A percentile compares a stretch with the other conserved stretches of the same genome.
These are phyloP conservation scores for Lampropteryx suffumata DNA, from an alignment of 2,888 invertebrate genomes.

Conservation along the genomic window DNA sequence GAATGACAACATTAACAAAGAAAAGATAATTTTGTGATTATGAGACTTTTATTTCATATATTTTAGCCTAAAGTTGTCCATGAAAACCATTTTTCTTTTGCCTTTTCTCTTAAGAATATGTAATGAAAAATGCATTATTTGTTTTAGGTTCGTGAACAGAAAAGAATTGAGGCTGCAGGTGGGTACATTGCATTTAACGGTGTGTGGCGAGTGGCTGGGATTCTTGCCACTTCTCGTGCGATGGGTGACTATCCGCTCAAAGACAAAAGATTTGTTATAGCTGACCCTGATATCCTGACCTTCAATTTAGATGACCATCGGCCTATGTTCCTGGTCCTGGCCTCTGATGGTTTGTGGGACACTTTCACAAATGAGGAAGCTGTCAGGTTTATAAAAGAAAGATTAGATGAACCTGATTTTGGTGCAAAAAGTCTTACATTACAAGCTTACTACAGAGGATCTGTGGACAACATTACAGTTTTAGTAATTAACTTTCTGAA, in stretches of 20 bases:
- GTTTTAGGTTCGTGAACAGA: constrained; percentile 91
- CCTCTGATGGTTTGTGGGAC: constrained; percentile 98
- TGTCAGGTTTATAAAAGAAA: constrained; percentile 92
- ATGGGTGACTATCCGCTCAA: constrained; percentile 98
- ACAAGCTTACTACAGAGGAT: constrained; percentile 95
- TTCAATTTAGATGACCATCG: constrained; percentile 94
- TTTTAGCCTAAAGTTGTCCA: too few species aligned
- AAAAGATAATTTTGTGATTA: too few species aligned
- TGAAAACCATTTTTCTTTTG: too few species aligned
- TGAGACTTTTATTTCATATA: too few species aligned
- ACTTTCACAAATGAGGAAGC: constrained; percentile 98
- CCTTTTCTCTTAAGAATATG: neutral
- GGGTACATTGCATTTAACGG: constrained; percentile 97
- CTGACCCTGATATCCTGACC: constrained; percentile 96
- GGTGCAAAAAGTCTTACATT: constrained; percentile 96
- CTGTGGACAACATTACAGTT: constrained; percentile 97
- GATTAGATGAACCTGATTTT: constrained; percentile 92
- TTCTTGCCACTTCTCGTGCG: constrained; percentile 96
- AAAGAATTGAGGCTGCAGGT: constrained; percentile 96
- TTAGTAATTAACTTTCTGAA: constrained; percentile 92
- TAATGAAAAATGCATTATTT: neutral
- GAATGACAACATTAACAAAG: too few species aligned
- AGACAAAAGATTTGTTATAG: constrained; percentile 95
- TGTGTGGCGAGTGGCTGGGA: constrained; percentile 98
- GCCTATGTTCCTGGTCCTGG: constrained; percentile 95